These are phyloP conservation scores for Hippocampus barbouri DNA, from an alignment of 2,113 vertebrate species.

Conservation along the genomic window DNA sequence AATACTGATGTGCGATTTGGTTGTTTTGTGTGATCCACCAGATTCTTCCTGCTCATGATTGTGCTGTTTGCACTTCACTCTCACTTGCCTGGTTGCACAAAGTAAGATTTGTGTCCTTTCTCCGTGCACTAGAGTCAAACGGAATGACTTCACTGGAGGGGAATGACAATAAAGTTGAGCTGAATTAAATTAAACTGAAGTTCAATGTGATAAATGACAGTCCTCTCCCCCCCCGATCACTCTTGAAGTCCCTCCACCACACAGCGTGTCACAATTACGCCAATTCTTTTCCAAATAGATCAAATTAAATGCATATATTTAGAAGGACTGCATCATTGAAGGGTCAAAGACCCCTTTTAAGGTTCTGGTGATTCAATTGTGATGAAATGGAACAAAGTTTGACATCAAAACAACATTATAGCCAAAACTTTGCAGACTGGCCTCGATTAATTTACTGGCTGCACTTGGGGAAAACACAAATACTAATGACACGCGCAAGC, in stretches of 20 bases:
- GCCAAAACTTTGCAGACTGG: constrained; percentile 44
- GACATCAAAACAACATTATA: constrained; percentile 49
- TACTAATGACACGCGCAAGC: not conserved
- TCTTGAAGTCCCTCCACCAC: constrained; percentile 11
- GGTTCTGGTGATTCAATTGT: constrained; percentile 42
- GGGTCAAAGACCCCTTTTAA: constrained; percentile 48
- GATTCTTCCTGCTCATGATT: constrained; percentile 4
- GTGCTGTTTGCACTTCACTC: constrained; percentile 14
- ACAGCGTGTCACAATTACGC: constrained; percentile 14
- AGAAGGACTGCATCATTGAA: constrained; percentile 46
- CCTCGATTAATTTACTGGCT: constrained; percentile 46
- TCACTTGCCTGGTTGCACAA: constrained; percentile 14
- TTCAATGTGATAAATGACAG: constrained; percentile 46
- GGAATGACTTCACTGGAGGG: constrained; percentile 33
- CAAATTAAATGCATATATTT: constrained; percentile 50
- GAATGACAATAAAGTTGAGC: constrained; percentile 51
- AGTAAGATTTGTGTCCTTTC: constrained; percentile 5
- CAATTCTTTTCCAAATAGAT: constrained; percentile 41
- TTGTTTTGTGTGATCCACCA: constrained; percentile 13
- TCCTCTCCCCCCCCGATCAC: constrained; percentile 23
- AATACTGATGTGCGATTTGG: not conserved
- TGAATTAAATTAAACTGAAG: constrained; percentile 43
- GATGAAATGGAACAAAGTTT: constrained; percentile 52
- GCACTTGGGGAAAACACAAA: not conserved
- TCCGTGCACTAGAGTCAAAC: constrained; percentile 16